A percentile compares a stretch with the other conserved stretches of the same genome.
phyloP scores from a whole-genome alignment of 2,888 invertebrate species.

The Andrena camellia region DNA sequence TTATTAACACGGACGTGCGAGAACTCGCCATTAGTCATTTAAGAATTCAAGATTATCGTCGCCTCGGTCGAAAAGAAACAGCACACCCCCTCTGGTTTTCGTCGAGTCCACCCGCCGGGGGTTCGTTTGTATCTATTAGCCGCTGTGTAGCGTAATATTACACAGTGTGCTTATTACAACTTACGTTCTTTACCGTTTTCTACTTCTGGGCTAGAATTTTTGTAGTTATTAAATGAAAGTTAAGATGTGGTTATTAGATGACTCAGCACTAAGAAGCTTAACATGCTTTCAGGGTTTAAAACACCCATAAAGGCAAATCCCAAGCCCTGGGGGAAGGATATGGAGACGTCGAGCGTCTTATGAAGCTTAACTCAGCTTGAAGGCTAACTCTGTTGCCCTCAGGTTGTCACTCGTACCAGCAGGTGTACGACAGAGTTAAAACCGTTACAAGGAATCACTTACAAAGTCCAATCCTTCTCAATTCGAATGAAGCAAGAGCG shows the following conservation, averaged over 20 bases:
- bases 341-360: no score
- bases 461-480: no score
- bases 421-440: no score
- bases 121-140: constrained; percentile 56
- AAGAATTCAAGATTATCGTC: constrained; percentile 69
- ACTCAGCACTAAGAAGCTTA: not conserved
- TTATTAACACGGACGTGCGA: constrained; percentile 66
- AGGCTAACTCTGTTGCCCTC: no score
- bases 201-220: not conserved
- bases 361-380: no score
- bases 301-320: no score
- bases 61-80: constrained; percentile 47
- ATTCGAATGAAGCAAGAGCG: no score
- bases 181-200: not conserved
- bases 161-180: not conserved
- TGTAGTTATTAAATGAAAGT: not conserved
- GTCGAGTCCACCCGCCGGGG: constrained; percentile 17
- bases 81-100: constrained; percentile 33
- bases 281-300: no score
- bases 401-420: no score
- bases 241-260: not conserved
- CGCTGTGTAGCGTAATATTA: not conserved
- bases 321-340: no score
- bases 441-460: no score
- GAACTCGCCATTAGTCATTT: constrained; percentile 67